These are phyloP conservation scores for Paradisaea rubra DNA, from an alignment of 2,113 vertebrate species.

Conservation along the genomic window DNA sequence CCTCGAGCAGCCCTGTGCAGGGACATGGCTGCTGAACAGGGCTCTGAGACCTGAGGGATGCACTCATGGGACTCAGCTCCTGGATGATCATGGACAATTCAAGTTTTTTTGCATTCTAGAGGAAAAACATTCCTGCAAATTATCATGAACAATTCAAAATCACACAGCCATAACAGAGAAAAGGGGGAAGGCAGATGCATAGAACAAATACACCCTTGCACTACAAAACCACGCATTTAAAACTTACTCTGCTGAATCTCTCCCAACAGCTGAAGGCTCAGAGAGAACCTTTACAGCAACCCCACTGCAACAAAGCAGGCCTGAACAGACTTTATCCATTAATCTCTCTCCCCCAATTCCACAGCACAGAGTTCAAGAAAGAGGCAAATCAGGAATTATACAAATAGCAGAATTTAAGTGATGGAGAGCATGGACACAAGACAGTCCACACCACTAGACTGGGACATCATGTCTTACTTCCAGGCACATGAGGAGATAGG, in stretches of 20 bases:
- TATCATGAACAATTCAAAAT: not conserved
- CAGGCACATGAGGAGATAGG: not conserved
- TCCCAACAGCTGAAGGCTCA: not conserved
- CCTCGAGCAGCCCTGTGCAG: rapidly evolving
- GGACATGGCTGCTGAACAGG: rapidly evolving
- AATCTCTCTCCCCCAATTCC: not conserved
- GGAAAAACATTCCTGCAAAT: not conserved
- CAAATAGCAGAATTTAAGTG: not conserved
- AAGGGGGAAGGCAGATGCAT: not conserved
- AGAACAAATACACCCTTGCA: not conserved
- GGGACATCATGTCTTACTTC: too few species aligned
- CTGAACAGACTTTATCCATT: not conserved
- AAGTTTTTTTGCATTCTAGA: not conserved
- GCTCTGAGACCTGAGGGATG: not conserved
- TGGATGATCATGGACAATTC: not conserved
- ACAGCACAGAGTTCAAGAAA: not conserved
- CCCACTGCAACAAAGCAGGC: not conserved
- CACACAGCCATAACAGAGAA: not conserved
- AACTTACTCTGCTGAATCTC: not conserved
- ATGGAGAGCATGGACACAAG: not conserved
- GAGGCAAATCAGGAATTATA: not conserved
- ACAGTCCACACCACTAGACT: too few species aligned
- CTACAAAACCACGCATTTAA: not conserved
- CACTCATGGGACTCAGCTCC: not conserved
- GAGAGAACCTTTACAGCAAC: not conserved